A percentile compares a stretch with the other conserved stretches of the same genome.
phyloP scores from a whole-genome alignment of 2,888 invertebrate species.

The Polietes domitor region DNA sequence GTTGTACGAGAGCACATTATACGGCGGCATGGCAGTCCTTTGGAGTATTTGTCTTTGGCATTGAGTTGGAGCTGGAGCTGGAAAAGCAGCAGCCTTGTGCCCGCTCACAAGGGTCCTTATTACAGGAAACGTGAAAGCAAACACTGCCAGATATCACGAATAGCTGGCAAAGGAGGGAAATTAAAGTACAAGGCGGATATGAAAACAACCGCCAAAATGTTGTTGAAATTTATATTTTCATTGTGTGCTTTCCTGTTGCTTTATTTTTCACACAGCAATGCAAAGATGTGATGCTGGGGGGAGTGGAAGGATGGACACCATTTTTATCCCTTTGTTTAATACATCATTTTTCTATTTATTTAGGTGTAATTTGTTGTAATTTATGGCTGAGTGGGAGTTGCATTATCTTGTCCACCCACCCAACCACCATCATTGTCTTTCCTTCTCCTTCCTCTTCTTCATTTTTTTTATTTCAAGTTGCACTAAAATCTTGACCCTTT shows the following conservation, averaged over 20 bases:
- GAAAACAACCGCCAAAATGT: conserved; percentile 10
- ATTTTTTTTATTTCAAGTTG: neutral
- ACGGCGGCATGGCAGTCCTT: neutral
- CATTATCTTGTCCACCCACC: neutral
- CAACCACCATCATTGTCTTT: neutral
- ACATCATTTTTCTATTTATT: neutral
- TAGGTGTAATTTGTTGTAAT: neutral
- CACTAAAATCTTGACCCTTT: neutral
- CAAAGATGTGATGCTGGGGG: too few species aligned
- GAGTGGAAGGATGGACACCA: neutral
- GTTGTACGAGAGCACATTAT: too few species aligned
- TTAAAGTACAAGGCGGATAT: neutral
- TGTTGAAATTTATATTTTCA: conserved; percentile 20
- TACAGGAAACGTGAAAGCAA: neutral
- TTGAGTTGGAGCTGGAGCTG: neutral
- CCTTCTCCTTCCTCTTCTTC: neutral
- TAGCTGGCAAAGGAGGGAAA: conserved; percentile 6
- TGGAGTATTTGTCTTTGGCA: neutral
- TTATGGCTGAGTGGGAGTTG: neutral
- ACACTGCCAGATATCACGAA: neutral
- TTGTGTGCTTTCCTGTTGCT: neutral
- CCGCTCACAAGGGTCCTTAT: neutral
- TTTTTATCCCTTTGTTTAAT: neutral
- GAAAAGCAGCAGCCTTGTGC: neutral
- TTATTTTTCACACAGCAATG: neutral